Base-by-base conservation (phyloP, 2,888 invertebrate genomes). In the Orchesellides sinensis region DNA sequence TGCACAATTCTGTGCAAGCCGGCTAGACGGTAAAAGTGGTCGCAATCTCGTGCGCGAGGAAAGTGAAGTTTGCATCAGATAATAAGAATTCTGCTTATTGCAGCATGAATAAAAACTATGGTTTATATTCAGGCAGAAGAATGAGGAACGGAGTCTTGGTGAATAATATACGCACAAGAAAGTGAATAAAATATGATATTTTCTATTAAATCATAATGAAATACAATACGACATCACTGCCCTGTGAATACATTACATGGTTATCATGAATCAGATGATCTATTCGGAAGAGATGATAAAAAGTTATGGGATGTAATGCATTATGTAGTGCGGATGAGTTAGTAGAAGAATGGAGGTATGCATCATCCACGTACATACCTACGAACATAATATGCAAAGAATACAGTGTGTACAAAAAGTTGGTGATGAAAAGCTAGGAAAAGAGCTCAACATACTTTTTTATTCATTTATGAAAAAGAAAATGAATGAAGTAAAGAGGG, bases 121-220 rank as follows among this genome's bases (percentile, higher is more conserved):
- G 49, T 49, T 49, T n/a, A 17, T 17, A 49, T 8, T 17, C 1
- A 2, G 49, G 17, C 3, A 21, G 21, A 8, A 49, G 1, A 8
- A 8, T 3, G 19, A 17, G 8, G 17, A 49, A 17, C 12, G 19
- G 49, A 49, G 19, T 49, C 54, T 23, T 6, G 23, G 4, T 6
- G 19, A 14, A 23, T 54, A 54, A 54, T 54, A 12, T 54, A 54
- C 54, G 54, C 54, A 54, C 12, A 10, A 23, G 29, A 14, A 47
- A 47, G 47, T 23, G 66, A 66, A 66, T 66, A 66, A 66, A 66
- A 66, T 66, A 66, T 66, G 45, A 47, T 47, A 66, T 66, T 66
- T 65, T 45, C 14, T 35, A 65, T 65, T 65, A 65, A 65, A 65
- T 65, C 21, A 65, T 65, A 40, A 65, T 65, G 40, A 65, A 65